Evolutionary conservation across 2,888 invertebrate genomes (phyloP).

Genomic region (Yponomeuta malinellus): DNA sequence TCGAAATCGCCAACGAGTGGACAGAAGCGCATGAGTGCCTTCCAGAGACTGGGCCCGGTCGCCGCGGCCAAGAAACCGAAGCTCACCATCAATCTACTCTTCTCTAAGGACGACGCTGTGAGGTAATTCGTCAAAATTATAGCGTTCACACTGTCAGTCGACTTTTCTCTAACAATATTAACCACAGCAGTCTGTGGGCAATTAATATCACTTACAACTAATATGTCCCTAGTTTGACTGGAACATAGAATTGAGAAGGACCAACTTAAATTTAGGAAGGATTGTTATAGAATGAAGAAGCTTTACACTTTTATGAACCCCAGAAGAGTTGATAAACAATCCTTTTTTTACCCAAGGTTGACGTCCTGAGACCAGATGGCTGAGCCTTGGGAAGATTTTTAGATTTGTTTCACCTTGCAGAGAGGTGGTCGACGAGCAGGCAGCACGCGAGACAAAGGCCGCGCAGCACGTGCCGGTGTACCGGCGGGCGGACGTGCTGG

Average conservation of each 20-base stretch:
- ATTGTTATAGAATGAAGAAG: too few relatives aligned
- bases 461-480: slow-evolving; percentile 37
- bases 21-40: slow-evolving; percentile 53
- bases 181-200: neutral
- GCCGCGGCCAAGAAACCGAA: slow-evolving; percentile 55
- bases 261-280: too few relatives aligned
- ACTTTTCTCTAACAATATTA: neutral
- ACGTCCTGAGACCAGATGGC: neutral
- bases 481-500: slow-evolving; percentile 36
- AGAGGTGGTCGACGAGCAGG: slow-evolving; percentile 46
- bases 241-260: too few relatives aligned
- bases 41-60: slow-evolving; percentile 51
- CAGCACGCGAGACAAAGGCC: slow-evolving; percentile 22
- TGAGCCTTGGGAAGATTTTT: neutral
- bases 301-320: neutral
- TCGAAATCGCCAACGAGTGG: slow-evolving; percentile 20
- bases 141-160: neutral
- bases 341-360: neutral
- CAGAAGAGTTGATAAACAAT: neutral
- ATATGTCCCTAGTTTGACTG: too few relatives aligned
- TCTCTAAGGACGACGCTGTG: slow-evolving; percentile 46
- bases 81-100: slow-evolving; percentile 51
- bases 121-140: slow-evolving; percentile 34
- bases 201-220: neutral
- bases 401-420: slow-evolving; percentile 27